phyloP scores from a whole-genome alignment of 2,113 vertebrate genomes.

The Pleuronectes platessa region DNA sequence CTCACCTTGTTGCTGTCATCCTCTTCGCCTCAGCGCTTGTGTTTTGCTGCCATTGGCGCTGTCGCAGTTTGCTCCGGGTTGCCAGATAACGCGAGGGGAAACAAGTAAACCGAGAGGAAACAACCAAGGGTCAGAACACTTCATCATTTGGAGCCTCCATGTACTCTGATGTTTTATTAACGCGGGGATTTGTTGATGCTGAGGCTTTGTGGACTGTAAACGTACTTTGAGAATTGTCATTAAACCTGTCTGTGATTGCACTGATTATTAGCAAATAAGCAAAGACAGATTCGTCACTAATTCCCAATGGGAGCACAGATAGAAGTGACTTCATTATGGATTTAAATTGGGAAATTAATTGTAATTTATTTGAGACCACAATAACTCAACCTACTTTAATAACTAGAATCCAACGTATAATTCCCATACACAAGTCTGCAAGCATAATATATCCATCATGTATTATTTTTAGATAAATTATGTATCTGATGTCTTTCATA shows the following conservation, averaged over 20 bases:
- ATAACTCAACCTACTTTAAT: background rate
- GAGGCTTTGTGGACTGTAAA: too few species aligned
- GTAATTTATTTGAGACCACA: background rate
- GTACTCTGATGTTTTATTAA: background rate
- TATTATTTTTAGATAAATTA: background rate
- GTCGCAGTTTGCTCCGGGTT: constrained; percentile 81
- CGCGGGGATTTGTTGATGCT: background rate
- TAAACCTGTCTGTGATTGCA: background rate
- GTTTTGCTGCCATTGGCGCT: constrained; percentile 78
- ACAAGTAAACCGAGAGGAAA: constrained; percentile 46
- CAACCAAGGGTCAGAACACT: constrained; percentile 16
- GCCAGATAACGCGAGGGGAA: constrained; percentile 70
- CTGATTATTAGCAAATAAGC: background rate
- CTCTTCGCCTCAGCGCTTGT: constrained; percentile 73
- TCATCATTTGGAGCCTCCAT: background rate
- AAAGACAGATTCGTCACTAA: background rate
- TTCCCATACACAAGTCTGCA: too few species aligned
- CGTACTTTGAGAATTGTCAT: background rate
- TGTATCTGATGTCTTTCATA: background rate
- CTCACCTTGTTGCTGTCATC: constrained; percentile 78
- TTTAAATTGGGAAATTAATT: too few species aligned
- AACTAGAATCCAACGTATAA: background rate
- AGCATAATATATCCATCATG: background rate
- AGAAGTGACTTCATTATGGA: background rate
- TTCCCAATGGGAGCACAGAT: background rate